Base-by-base conservation (phyloP, 2,113 vertebrate genomes). In the Labeo catla region DNA sequence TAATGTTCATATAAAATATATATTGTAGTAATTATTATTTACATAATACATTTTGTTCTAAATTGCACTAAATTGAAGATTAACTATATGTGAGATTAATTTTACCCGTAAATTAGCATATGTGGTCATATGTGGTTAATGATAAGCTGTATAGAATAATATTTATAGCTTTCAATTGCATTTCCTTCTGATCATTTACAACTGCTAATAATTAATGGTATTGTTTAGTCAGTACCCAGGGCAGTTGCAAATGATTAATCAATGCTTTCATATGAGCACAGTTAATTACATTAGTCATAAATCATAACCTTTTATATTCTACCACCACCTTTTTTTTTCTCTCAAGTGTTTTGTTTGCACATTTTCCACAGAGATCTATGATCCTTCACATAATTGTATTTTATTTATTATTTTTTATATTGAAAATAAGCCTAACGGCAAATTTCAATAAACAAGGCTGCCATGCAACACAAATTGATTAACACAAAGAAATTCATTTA, bases 401-500 rank as follows among this genome's bases (percentile, higher is more conserved):
- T 52, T 34, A 45, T 9, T 68, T 79, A 23, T 21, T 34, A 52
- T 49, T 10, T n/a, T 63, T 21, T 39, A 47, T 86, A 89, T 83
- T 87, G 65, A 76, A 88, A 86, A 89, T 76, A 85, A 34, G 23
- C 13, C 57, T 39, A 34, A 76, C 78, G 89, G 77, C 39, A 88
- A 88, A 90, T 86, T 89, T 34, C 72, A 68, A 49, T 68, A 36
- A 45, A 36, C 74, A 82, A 68, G 87, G 36, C 87, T 73, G 72
- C 78, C 86, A 78, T 76, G 82, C 83, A 59, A 39, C 57, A 59
- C 82, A 90, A 87, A 92, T 91, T 91, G 88, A 86, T 89, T 86
- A 90, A 91, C 84, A 87, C 83, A 90, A 91, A 91, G 89, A 91
- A 73, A 73, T 89, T 91, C 81, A 85, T 90, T 90, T 90, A 91